Conservation (phyloP, 53 echinoderm and acorn worm genomes). For the Pentamera pediparva region DNA sequence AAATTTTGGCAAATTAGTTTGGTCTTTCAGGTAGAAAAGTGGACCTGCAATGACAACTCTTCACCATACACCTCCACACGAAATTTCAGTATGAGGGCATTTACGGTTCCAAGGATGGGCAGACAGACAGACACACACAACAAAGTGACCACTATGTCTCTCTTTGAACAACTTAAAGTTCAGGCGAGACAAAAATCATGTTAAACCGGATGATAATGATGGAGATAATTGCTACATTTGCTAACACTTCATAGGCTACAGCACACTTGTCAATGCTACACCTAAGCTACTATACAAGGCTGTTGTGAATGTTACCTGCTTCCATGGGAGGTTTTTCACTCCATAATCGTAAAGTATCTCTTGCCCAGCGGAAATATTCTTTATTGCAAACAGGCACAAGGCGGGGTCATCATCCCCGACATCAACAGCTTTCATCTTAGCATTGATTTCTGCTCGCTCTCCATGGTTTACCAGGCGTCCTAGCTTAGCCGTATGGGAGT, state of each 20-base stretch:
- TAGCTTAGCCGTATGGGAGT: background rate
- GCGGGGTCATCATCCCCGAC: background rate
- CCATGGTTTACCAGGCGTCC: constrained; percentile 17
- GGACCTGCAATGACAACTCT: no score
- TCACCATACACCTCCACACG: no score
- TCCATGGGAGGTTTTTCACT: background rate
- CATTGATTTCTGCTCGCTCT: background rate
- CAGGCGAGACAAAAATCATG: no score
- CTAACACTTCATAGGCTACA: background rate
- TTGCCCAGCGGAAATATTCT: background rate
- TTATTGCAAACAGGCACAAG: constrained; percentile 19
- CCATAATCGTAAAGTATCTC: constrained; percentile 22
- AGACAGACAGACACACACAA: no score
- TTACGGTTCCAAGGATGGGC: no score
- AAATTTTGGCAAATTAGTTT: no score
- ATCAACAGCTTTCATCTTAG: constrained; percentile 1
- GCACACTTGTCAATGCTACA: background rate
- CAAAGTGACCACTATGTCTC: no score
- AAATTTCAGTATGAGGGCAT: no score
- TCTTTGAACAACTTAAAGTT: no score
- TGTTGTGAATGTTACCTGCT: background rate
- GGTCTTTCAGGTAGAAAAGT: no score
- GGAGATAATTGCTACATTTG: background rate
- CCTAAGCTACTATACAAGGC: background rate
- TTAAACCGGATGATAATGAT: background rate